Percentiles rank a stretch among this genome's conserved stretches.
Conservation (phyloP, 2,113 vertebrate genomes). For the Nansenia antarctica region DNA sequence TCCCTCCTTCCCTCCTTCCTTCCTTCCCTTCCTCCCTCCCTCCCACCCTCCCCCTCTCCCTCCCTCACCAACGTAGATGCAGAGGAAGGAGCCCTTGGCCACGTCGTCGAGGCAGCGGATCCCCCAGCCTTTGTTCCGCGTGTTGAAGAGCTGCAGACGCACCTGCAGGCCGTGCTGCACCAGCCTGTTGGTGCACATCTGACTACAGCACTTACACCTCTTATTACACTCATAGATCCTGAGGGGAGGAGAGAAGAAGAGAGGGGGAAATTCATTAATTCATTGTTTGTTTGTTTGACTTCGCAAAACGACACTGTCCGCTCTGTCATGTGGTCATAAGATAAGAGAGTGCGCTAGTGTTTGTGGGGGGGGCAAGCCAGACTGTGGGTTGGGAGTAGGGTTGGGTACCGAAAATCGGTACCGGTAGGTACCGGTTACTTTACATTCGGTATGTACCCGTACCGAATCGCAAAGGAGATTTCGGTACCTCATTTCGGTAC, state of each 20-base stretch:
- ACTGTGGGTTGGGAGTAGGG: no score
- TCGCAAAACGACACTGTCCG: no score
- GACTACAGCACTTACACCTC: slow-evolving; percentile 84
- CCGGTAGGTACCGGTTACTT: no score
- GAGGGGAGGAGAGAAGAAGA: background rate
- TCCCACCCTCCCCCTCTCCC: background rate
- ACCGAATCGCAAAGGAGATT: no score
- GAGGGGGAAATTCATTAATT: no score
- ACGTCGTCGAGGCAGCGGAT: slow-evolving; percentile 96
- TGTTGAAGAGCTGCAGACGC: slow-evolving; percentile 96
- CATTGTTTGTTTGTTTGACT: no score
- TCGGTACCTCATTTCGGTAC: no score
- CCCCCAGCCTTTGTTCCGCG: slow-evolving; percentile 98
- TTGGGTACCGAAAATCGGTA: no score
- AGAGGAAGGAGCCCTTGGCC: slow-evolving; percentile 95
- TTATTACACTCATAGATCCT: slow-evolving; percentile 98
- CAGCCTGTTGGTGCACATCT: slow-evolving; percentile 93
- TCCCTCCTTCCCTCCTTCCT: background rate
- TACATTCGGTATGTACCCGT: no score
- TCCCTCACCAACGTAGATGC: slow-evolving; percentile 91
- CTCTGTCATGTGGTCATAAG: no score
- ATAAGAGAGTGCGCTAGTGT: no score
- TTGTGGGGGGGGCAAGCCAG: background rate
- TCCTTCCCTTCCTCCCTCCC: no score
- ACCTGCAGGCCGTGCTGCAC: slow-evolving; percentile 97